A percentile compares a stretch with the other conserved stretches of the same genome.
Conservation (phyloP, 2,797 vertebrate genomes). For the Sebastes elongatus region DNA sequence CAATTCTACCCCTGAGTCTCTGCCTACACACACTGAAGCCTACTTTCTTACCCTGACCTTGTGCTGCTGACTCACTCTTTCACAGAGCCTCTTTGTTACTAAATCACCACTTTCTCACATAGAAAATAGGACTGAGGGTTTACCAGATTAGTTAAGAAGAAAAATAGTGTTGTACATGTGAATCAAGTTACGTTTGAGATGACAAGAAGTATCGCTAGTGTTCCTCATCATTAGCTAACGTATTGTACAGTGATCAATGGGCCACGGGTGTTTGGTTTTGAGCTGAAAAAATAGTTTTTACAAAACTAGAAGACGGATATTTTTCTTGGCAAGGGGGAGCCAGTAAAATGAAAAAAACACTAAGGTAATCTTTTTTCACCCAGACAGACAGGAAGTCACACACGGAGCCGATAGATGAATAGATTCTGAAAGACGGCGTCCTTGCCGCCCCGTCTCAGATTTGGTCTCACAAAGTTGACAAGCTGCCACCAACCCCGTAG, state of each 20-base stretch:
- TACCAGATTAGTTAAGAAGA: not conserved
- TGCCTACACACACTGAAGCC: constrained; percentile 16
- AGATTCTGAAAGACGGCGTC: not conserved
- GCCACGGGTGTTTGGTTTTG: not conserved
- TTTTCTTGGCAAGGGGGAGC: not conserved
- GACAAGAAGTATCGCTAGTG: no score
- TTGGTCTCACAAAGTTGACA: constrained; percentile 28
- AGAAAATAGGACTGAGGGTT: not conserved
- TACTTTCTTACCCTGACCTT: constrained; percentile 20
- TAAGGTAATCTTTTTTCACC: not conserved
- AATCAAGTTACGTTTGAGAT: not conserved
- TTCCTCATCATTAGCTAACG: not conserved
- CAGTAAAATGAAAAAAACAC: not conserved
- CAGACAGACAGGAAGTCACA: not conserved
- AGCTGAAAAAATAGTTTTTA: not conserved
- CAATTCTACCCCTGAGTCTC: constrained; percentile 16
- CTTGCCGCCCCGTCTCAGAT: not conserved
- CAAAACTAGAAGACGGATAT: not conserved
- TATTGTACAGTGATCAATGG: not conserved
- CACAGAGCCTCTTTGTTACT: constrained; percentile 16
- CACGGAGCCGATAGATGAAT: not conserved
- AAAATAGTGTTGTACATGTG: not conserved
- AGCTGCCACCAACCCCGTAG: constrained; percentile 6
- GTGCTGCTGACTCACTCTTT: constrained; percentile 30
- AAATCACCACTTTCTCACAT: not conserved